Base-by-base conservation (phyloP, 37 sponge, comb jelly and placozoan genomes). In the Chondrosia reniformis region DNA sequence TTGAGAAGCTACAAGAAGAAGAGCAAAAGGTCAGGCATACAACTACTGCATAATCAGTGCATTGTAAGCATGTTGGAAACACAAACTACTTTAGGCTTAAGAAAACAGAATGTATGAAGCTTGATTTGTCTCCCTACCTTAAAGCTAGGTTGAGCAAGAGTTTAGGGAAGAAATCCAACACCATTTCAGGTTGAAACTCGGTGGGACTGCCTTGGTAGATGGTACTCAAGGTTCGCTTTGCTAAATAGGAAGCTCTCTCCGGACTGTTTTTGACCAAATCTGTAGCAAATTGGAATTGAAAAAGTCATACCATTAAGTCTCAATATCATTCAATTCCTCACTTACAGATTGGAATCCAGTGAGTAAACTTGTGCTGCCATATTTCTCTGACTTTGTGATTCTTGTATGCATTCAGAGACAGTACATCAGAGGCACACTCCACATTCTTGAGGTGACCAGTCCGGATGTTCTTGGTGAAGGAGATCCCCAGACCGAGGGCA, bases 331-430 rank as follows among this genome's bases (percentile, higher is more conserved):
- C 8, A 63, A 10, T 40, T 40, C 27, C 7, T 36, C 4, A 40
- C 84, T 84, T 39, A 84, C 84, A 82, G 1, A 87, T 45, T 58
- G 88, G 88, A 13, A 87, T 82, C 83, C 82, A 78, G 83, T 87
- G 79, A 7, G 79, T 61, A 80, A 87, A 87, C 42, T 55, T 0
- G 34, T 78, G 74, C n/a, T 81, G 77, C 79, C 82, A 87, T 28
- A 67, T 66, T 56, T 87, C 83, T 13, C 25, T 82, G 46, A 81
- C 74, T 45, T 78, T 82, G 17, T 45, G 45, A 4, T 83, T 79
- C 41, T 82, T 82, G 76, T 81, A 87, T 15, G 88, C 82, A 58
- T 81, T 82, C 45, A 87, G 88, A 21, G 88, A 87, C 32, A 87
- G 67, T 37, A 87, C 37, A 30, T 82, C 83, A 42, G 88, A 81